A percentile compares a stretch with the other conserved stretches of the same genome.
Conservation (phyloP, 2,113 vertebrate species). For the Capreolus pygargus region DNA sequence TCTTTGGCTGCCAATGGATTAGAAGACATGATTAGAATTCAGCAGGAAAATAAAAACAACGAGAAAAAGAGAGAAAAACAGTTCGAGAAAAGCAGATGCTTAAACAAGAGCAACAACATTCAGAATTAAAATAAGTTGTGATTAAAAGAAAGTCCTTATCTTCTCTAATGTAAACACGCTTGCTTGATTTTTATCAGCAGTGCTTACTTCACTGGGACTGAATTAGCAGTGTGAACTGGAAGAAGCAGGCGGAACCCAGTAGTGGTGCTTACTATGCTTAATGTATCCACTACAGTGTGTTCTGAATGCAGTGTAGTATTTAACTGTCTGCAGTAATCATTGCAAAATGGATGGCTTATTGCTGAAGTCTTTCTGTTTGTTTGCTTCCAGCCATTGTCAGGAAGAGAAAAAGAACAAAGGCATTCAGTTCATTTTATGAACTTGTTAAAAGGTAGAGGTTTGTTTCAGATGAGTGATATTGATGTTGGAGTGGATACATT, state of each 20-base stretch:
- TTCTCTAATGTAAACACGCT: conserved; percentile 81
- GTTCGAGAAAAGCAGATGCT: conserved; percentile 76
- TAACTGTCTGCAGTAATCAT: not conserved
- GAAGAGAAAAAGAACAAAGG: not conserved
- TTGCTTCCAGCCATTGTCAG: not conserved
- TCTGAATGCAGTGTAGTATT: not conserved
- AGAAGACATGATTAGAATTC: conserved; percentile 83
- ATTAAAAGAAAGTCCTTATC: conserved; percentile 78
- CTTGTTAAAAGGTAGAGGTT: not conserved
- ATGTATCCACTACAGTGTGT: not conserved
- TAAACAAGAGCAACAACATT: conserved; percentile 75
- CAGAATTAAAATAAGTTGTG: conserved; percentile 78
- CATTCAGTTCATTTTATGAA: not conserved
- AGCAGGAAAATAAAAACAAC: conserved; percentile 76
- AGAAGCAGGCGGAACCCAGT: not conserved
- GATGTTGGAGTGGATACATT: not conserved
- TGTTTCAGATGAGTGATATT: not conserved
- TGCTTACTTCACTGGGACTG: conserved; percentile 57
- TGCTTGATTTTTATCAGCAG: conserved; percentile 77
- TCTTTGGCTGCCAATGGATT: conserved; percentile 79
- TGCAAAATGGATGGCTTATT: not conserved
- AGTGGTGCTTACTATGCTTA: not conserved
- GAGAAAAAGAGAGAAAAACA: conserved; percentile 15
- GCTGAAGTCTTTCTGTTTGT: not conserved
- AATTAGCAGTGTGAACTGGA: conserved; percentile 42